phyloP scores from a whole-genome alignment of 2,797 vertebrate genomes.

The Enteromius mattozi region DNA sequence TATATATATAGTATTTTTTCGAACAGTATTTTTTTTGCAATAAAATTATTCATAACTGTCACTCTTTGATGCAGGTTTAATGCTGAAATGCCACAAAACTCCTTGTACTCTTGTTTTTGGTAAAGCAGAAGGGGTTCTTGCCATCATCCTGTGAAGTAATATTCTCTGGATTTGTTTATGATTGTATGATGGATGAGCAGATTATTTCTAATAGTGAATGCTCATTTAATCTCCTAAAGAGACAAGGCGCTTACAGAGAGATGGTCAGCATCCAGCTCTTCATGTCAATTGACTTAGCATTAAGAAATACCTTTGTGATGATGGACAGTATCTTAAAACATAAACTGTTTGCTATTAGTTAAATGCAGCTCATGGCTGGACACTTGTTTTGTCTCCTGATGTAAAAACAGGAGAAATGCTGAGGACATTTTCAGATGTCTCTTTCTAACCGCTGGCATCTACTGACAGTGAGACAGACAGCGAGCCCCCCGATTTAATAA shows the following conservation, averaged over 20 bases:
- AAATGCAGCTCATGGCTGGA: background rate
- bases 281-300: background rate
- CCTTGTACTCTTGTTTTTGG: background rate
- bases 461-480: slow-evolving; percentile 62
- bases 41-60: background rate
- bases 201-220: slow-evolving; percentile 23
- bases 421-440: slow-evolving; percentile 16
- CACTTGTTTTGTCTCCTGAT: background rate
- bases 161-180: slow-evolving; percentile 40
- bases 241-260: background rate
- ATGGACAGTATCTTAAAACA: background rate
- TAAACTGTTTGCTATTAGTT: slow-evolving; percentile 17
- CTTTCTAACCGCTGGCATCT: slow-evolving; percentile 44
- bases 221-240: slow-evolving; percentile 29
- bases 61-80: background rate
- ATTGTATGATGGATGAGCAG: background rate
- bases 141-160: background rate
- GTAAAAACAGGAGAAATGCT: background rate
- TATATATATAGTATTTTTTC: too few relatives aligned
- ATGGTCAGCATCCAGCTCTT: slow-evolving; percentile 22
- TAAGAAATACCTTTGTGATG: slow-evolving; percentile 11
- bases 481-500: slow-evolving; percentile 41
- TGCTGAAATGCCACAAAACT: background rate
- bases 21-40: too few relatives aligned
- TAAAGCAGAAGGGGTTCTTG: background rate